Percentiles rank a stretch among this genome's conserved stretches.
Evolutionary conservation across 1,140 invertebrate genomes (phyloP).

Genomic region (Drosophila subpulchrella): DNA sequence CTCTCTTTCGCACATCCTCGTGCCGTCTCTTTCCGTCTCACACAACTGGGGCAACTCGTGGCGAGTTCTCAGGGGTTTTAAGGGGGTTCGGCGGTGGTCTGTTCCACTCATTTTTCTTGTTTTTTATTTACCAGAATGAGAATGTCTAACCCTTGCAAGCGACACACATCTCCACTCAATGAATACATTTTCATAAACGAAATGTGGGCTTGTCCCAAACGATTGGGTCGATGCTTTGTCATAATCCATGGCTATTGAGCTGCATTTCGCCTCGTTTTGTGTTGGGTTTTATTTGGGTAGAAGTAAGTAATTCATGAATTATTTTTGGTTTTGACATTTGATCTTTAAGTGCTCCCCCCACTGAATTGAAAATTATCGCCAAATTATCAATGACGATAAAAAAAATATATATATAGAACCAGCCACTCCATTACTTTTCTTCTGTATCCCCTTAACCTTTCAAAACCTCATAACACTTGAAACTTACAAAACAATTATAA

Average conservation of each 20-base stretch:
- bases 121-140: slow-evolving; percentile 25
- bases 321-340: slow-evolving; percentile 3
- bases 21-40: slow-evolving; percentile 26
- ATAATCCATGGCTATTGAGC: slow-evolving; percentile 26
- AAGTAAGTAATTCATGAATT: slow-evolving; percentile 18
- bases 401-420: background rate
- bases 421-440: background rate
- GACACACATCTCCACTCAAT: slow-evolving; percentile 36
- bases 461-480: background rate
- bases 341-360: background rate
- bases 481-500: slow-evolving; percentile 1
- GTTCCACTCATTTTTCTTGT: slow-evolving; percentile 14
- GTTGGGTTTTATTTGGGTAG: background rate
- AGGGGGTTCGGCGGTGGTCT: slow-evolving; percentile 8
- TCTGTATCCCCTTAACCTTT: no score
- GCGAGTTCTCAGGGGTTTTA: slow-evolving; percentile 28
- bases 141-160: slow-evolving; percentile 37
- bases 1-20: slow-evolving; percentile 4
- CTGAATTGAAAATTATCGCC: background rate
- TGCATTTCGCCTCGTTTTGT: slow-evolving; percentile 29
- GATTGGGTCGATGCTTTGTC: slow-evolving; percentile 19
- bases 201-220: slow-evolving; percentile 44
- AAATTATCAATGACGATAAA: background rate
- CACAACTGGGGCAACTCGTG: slow-evolving; percentile 35
- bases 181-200: slow-evolving; percentile 57